Base-by-base conservation (phyloP, 2,797 vertebrate species). In the Sitta carolinensis region DNA sequence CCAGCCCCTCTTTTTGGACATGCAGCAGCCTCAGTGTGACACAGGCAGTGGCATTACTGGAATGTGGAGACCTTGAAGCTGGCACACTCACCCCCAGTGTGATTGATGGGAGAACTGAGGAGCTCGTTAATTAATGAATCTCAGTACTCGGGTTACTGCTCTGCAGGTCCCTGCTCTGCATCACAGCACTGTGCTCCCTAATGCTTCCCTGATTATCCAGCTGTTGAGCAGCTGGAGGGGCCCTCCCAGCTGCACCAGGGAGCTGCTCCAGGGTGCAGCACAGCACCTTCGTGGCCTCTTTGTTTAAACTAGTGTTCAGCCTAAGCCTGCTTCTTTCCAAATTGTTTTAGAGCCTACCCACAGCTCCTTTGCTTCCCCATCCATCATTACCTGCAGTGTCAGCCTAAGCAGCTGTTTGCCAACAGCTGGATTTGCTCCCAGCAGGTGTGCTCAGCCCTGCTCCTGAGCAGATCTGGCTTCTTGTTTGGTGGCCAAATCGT, bases 21-120 rank as follows among this genome's bases (percentile, higher is more conserved):
- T 0, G 15, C 87, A 63, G 58, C 54, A 81, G 73, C 77, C 74
- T 16, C 34, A 11, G 54, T 3, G 36, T 30, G 54, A 30, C 21
- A 48, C 78, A 38, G 4, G 34, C 70, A 21, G 19, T 2, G 29
- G 54, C 63, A 14, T 30, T 25, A 9, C 47, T 7, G 40, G 63
- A 47, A 76, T 54, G 0, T 22, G 43, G 59, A 74, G 63, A 68
- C 19, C 67, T 66, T 43, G 43, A 42, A 73, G 47, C 4, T 57
- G 9, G 52, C 1, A 22, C n/a, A n/a, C 80, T 74, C 69, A 21
- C 4, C 13, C 7, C 20, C 27, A 27, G 36, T 0, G 0, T 47
- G 81, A 82, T 16, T 43, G 69, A 70, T 59, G 48, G 61, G 30
- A 83, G 77, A 81, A 15, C 6, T 6, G 67, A 79, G 27, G 57